Conservation (phyloP, 37 sponge, comb jelly and placozoan genomes). For the Oopsacas minuta region DNA sequence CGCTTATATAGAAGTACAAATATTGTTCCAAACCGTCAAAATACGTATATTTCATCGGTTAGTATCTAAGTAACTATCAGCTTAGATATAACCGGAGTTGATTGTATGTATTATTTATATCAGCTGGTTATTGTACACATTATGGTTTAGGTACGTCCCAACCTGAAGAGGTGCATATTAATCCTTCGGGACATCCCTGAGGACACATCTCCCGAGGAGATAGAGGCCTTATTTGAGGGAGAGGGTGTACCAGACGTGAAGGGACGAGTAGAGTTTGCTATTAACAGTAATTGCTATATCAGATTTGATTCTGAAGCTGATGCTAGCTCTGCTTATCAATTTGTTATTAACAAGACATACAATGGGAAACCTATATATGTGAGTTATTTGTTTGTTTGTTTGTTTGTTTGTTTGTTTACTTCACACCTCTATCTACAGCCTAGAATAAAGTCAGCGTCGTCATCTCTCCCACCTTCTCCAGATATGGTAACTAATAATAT, state of each 20-base stretch:
- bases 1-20: too few species aligned
- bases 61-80: too few species aligned
- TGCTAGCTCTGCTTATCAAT: background rate
- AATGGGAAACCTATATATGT: background rate
- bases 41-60: too few species aligned
- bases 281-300: background rate
- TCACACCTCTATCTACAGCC: background rate
- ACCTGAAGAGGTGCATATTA: background rate
- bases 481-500: background rate
- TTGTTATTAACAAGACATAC: background rate
- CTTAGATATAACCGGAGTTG: too few species aligned
- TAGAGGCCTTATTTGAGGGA: background rate
- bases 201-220: background rate
- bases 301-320: background rate
- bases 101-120: too few species aligned
- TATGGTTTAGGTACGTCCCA: background rate
- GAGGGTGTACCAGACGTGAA: background rate
- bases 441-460: background rate
- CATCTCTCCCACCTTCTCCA: background rate
- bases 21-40: too few species aligned
- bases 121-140: too few species aligned
- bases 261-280: background rate
- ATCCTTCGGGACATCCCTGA: constrained; percentile 6
- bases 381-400: background rate
- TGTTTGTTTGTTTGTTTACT: background rate